Conservation (phyloP, 2,888 invertebrate species). For the Cheilosia urbana region DNA sequence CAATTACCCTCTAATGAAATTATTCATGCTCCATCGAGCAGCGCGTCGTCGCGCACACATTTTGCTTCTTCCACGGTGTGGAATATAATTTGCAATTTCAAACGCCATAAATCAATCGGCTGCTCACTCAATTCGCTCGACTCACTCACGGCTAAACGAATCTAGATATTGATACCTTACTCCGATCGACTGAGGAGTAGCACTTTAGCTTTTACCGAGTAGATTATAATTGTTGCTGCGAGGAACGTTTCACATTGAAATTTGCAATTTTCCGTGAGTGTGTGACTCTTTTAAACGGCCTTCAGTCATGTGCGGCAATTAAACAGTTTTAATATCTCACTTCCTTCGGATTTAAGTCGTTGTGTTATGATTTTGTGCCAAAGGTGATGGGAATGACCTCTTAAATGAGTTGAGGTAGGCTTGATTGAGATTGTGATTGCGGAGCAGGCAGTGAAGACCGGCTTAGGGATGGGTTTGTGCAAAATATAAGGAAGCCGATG, state of each 20-base stretch:
- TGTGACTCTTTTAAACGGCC: slow-evolving; percentile 10
- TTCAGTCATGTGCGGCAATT: slow-evolving; percentile 46
- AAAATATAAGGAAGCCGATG: too few relatives aligned
- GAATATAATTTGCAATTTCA: slow-evolving; percentile 64
- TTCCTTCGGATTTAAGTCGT: slow-evolving; percentile 45
- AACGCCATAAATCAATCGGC: slow-evolving; percentile 65
- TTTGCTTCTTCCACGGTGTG: neutral
- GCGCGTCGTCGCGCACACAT: slow-evolving; percentile 15
- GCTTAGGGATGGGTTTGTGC: too few relatives aligned
- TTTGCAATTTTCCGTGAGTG: slow-evolving; percentile 24
- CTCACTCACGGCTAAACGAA: slow-evolving; percentile 47
- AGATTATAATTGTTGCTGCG: slow-evolving; percentile 13
- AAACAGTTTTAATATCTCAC: slow-evolving; percentile 45
- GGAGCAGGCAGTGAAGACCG: too few relatives aligned
- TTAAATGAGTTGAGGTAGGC: neutral
- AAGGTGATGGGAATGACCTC: slow-evolving; percentile 18
- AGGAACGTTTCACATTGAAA: slow-evolving; percentile 43
- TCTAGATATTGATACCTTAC: slow-evolving; percentile 55
- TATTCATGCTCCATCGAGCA: slow-evolving; percentile 59
- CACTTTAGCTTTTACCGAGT: slow-evolving; percentile 39
- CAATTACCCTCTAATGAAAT: slow-evolving; percentile 71
- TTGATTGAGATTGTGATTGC: too few relatives aligned
- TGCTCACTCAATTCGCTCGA: slow-evolving; percentile 56
- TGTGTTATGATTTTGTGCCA: neutral
- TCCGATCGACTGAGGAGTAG: slow-evolving; percentile 43